These are phyloP conservation scores for Drosophila yooni DNA, from an alignment of 2,888 invertebrate species.

Conservation along the genomic window DNA sequence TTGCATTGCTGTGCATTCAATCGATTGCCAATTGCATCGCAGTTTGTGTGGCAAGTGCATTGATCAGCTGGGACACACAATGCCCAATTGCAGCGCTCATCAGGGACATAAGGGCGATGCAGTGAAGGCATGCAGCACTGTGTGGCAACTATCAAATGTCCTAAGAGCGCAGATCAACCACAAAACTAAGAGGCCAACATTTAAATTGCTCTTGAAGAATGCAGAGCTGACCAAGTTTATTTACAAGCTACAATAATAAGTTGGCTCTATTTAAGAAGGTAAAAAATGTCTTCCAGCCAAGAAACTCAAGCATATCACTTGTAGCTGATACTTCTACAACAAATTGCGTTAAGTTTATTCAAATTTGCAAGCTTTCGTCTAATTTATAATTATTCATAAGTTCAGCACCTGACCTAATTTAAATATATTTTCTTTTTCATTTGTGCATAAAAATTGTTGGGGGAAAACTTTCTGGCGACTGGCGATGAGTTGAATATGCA, in stretches of 20 bases:
- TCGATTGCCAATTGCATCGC: conserved; percentile 17
- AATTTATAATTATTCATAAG: not conserved
- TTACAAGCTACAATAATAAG: not conserved
- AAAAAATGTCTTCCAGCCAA: not conserved
- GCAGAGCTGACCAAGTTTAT: not conserved
- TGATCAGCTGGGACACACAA: conserved; percentile 30
- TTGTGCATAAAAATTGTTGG: not conserved
- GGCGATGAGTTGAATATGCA: no score
- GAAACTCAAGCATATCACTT: not conserved
- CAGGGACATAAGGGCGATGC: not conserved
- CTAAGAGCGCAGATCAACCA: not conserved
- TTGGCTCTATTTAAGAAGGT: no score
- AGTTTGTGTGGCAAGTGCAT: conserved; percentile 21
- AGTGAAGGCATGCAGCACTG: not conserved
- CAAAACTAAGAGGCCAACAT: not conserved
- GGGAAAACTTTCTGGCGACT: not conserved
- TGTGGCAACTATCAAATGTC: conserved; percentile 1
- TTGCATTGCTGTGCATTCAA: conserved; percentile 34
- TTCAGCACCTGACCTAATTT: not conserved
- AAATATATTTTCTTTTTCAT: not conserved
- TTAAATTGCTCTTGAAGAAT: not conserved
- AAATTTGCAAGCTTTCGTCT: not conserved
- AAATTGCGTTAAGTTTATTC: not conserved
- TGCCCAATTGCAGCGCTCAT: not conserved
- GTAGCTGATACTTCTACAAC: not conserved